Conservation (phyloP, 2,797 vertebrate genomes). For the Gallirallus australis region DNA sequence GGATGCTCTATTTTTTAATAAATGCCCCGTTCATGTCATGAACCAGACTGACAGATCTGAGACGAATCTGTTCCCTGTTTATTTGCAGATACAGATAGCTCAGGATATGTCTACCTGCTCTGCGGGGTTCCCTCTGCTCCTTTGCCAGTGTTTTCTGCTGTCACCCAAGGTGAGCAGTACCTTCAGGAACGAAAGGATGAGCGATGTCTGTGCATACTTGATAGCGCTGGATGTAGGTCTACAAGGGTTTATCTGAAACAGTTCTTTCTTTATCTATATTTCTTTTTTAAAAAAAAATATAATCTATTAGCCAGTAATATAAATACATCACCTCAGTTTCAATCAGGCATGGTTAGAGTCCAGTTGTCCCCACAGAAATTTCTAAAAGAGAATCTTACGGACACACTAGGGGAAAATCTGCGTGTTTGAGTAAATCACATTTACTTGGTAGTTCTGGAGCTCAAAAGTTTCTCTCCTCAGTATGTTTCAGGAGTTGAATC, state of each 20-base stretch:
- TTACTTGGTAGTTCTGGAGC: neutral
- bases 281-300: neutral
- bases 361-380: neutral
- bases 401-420: neutral
- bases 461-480: neutral
- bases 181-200: fast-evolving
- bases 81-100: neutral
- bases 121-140: neutral
- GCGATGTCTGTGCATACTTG: neutral
- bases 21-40: neutral
- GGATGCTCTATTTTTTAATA: neutral
- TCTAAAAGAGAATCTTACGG: neutral
- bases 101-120: neutral
- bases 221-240: neutral
- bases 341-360: neutral
- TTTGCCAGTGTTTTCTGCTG: neutral
- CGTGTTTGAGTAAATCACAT: neutral
- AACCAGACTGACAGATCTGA: neutral
- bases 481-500: neutral
- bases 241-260: neutral
- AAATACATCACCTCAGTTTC: neutral
- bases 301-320: neutral
- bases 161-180: too few species aligned
- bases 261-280: neutral
- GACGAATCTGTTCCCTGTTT: neutral